Base-by-base conservation (phyloP, 1,140 invertebrate species). In the Solen grandis region DNA sequence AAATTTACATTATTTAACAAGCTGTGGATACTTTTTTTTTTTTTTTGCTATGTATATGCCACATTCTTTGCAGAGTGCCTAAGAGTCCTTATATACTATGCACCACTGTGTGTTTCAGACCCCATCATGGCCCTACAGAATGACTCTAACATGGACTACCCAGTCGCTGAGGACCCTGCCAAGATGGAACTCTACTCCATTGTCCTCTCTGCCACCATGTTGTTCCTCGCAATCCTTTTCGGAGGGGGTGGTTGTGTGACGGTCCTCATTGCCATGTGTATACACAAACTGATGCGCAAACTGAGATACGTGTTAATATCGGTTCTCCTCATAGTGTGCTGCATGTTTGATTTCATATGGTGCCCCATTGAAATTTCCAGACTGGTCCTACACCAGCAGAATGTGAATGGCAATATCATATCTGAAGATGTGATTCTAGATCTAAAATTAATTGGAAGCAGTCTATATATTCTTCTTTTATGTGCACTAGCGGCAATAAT, bases 301-400 rank as follows among this genome's bases (percentile, higher is more conserved):
- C 68, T 84, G 36, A 86, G 86, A 29, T 89, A 89, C 59, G 73
- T 85, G 0, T 74, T 88, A 13, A 66, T 89, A n/a, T 70, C 84
- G 16, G 75, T 85, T 19, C 76, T 90, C 29, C 82, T 89, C n/a
- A n/a, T 86, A 16, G 75, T 84, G 8, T 87, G 84, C 63, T 76
- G 85, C 70, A 35, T 85, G 14, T 83, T 87, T 38, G 85, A 87
- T 73, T 31, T 89, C 13, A 50, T 89, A 14, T 90, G 88, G 86
- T 84, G 77, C 55, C 88, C 89, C n/a, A 59, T 88, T 65, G 88
- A 90, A 69, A 83, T 90, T 8, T 62, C 72, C 35, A 83, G 84
- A 60, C 84, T 90, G 5, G 70, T 88, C 25, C 55, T 81, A 31
- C 86, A 85, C 74, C 85, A 88, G 36, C 78, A 86, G 81, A 68